These are phyloP conservation scores for Acleris sparsana DNA, from an alignment of 2,888 invertebrate species.

Conservation along the genomic window DNA sequence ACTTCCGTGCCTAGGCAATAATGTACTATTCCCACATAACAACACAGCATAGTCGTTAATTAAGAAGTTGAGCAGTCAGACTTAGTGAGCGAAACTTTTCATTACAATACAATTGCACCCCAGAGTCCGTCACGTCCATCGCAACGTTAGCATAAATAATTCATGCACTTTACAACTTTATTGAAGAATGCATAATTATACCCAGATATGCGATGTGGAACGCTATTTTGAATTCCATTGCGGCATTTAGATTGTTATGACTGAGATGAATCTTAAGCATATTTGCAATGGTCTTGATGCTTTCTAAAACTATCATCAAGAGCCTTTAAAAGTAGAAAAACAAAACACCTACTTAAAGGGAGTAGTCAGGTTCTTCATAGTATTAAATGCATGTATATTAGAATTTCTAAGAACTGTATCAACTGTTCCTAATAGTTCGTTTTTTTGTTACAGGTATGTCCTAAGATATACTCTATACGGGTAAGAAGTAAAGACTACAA, in stretches of 20 bases:
- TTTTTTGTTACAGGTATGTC: too few relatives aligned
- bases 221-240: neutral
- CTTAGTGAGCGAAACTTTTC: constrained; percentile 20
- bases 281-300: neutral
- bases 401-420: too few relatives aligned
- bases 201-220: neutral
- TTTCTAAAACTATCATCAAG: neutral
- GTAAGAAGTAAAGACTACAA: too few relatives aligned
- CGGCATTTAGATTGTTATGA: neutral
- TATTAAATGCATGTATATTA: too few relatives aligned
- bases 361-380: too few relatives aligned
- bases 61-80: constrained; percentile 1
- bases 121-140: constrained; percentile 23
- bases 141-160: constrained; percentile 29
- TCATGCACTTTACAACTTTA: constrained; percentile 34
- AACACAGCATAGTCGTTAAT: neutral
- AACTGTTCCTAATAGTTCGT: too few relatives aligned
- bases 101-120: constrained; percentile 18
- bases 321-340: neutral
- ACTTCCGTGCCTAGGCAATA: too few relatives aligned
- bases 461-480: too few relatives aligned
- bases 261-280: neutral
- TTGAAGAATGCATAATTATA: constrained; percentile 31
- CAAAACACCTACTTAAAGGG: too few relatives aligned
- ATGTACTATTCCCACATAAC: neutral